Base-by-base conservation (phyloP, 2,113 vertebrate species). In the Clupea harengus region DNA sequence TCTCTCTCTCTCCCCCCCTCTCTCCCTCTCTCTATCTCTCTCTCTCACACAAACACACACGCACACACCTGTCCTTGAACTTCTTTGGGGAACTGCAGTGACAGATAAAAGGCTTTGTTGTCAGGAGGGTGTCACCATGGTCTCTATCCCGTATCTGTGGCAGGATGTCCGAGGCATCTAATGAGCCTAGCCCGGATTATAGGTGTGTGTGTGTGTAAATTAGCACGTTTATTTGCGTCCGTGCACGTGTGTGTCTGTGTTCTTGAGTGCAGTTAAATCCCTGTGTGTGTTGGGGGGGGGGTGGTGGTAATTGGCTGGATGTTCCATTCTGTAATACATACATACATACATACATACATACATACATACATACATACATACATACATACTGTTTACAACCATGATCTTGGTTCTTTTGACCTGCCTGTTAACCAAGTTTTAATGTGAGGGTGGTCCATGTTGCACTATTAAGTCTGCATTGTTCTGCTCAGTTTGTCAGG, bases 31-130 rank as follows among this genome's bases (percentile, higher is more conserved):
- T n/a, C n/a, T n/a, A n/a, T 39, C 39, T 1, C 2, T 39, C 39
- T 39, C 39, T 39, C 2, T 39, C 39, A 32, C 15, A 57, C 17
- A 57, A 1, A 57, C 17, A 57, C 15, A 57, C 15, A 18, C 13
- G 2, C 3, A 4, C 50, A 54, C 50, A 1, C 15, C 50, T 82
- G 78, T 82, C 87, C 81, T 82, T 87, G 80, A 87, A 32, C 11
- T 44, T 60, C 75, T 64, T 18, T 72, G 25, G 81, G 45, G 22
- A 64, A 8, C 80, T 64, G 44, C 18, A 67, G 52, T 83, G 46
- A 28, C 72, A 87, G 86, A 87, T 84, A 82, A 84, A 84, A 84
- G 86, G 75, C 75, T 87, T 84, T 84, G 60, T 67, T 46, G 52
- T 80, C 50, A 28, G 49, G 52, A 54, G 39, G 54, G 45, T 39